A percentile compares a stretch with the other conserved stretches of the same genome.
These are phyloP conservation scores for Hyperopisus bebe DNA, from an alignment of 2,113 vertebrate genomes.

Conservation along the genomic window DNA sequence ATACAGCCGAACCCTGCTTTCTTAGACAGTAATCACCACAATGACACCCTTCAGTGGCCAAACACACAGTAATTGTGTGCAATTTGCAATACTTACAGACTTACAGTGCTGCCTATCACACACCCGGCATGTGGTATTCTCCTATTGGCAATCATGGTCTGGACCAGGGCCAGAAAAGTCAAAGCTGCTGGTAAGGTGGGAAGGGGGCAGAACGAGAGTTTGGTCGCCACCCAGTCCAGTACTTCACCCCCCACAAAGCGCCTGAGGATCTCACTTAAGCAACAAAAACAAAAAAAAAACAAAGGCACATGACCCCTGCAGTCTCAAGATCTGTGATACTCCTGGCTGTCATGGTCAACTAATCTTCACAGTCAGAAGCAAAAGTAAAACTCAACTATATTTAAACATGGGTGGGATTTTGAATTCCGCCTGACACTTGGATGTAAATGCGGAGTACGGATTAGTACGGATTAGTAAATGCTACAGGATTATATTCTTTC, in stretches of 20 bases:
- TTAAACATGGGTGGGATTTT: not conserved
- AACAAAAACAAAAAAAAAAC: not conserved
- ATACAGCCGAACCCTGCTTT: constrained; percentile 7
- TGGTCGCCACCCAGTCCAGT: not conserved
- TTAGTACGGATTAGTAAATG: not conserved
- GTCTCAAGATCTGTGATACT: not conserved
- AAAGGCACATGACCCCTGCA: not conserved
- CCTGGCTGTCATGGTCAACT: not conserved
- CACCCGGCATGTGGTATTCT: not conserved
- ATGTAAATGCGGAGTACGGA: not conserved
- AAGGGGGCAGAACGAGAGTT: not conserved
- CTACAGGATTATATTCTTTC: not conserved
- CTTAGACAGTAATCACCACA: not conserved
- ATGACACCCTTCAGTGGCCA: constrained; percentile 1
- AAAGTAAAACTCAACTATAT: not conserved
- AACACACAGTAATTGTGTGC: constrained; percentile 23
- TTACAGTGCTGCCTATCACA: not conserved
- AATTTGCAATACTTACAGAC: constrained; percentile 11
- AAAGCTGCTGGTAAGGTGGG: not conserved
- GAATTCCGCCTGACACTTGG: not conserved
- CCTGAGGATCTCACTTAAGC: not conserved
- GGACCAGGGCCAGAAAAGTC: not conserved
- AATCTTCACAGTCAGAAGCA: not conserved
- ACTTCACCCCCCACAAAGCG: not conserved
- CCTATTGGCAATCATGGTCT: constrained; percentile 18